phyloP scores from a whole-genome alignment of 2,888 invertebrate genomes.

The Argyresthia goedartella region DNA sequence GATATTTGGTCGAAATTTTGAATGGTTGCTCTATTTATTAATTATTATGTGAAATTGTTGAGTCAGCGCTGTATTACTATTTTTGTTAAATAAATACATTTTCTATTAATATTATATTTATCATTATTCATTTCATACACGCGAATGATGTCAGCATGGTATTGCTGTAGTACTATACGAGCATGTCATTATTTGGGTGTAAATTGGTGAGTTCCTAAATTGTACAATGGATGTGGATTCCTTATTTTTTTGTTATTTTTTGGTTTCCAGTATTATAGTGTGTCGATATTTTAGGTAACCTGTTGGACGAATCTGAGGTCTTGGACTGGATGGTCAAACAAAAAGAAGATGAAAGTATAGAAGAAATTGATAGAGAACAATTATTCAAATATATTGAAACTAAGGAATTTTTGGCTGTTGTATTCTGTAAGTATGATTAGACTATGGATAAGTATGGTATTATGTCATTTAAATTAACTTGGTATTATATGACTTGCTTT shows the following conservation, averaged over 20 bases:
- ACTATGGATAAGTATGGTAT: neutral
- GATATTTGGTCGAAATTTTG: conserved; percentile 60
- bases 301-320: conserved; percentile 82
- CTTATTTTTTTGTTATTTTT: conserved; percentile 16
- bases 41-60: conserved; percentile 62
- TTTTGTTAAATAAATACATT: conserved; percentile 67
- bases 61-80: conserved; percentile 55
- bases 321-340: conserved; percentile 93
- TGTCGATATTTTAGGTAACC: conserved; percentile 61
- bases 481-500: neutral
- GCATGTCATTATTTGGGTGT: conserved; percentile 62
- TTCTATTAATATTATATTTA: conserved; percentile 41
- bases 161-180: conserved; percentile 57
- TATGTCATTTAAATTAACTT: neutral
- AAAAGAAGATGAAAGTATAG: conserved; percentile 92
- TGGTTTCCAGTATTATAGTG: conserved; percentile 24
- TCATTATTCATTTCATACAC: conserved; percentile 49
- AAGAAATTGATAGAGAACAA: conserved; percentile 87
- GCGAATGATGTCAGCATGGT: conserved; percentile 69
- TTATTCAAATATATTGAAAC: conserved; percentile 87
- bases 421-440: conserved; percentile 84
- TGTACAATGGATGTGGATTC: conserved; percentile 69
- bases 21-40: conserved; percentile 60
- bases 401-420: conserved; percentile 91
- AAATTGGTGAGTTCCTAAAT: conserved; percentile 60